phyloP scores from a whole-genome alignment of 2,797 vertebrate species.

The Staurois parvus region DNA sequence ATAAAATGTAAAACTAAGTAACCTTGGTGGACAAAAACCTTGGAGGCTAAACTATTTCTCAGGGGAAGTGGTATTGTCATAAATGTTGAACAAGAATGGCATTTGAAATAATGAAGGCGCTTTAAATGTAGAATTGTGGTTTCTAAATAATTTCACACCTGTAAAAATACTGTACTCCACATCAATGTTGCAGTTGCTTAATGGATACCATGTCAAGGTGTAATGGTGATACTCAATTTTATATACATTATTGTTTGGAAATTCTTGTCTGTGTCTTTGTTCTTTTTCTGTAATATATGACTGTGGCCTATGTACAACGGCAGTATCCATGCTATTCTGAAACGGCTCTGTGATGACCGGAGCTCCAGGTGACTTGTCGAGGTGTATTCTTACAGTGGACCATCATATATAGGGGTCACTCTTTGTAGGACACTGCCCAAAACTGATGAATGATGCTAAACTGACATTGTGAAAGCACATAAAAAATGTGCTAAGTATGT shows the following conservation, averaged over 20 bases:
- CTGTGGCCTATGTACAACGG: neutral
- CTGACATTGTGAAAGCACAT: neutral
- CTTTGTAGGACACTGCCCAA: neutral
- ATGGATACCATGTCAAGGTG: conserved; percentile 37
- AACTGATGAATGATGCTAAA: neutral
- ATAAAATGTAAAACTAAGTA: neutral
- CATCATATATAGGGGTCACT: neutral
- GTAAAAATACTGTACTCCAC: conserved; percentile 24
- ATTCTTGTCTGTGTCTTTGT: conserved; percentile 16
- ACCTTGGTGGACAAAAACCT: neutral
- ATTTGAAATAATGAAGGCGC: neutral
- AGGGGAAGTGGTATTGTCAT: no score
- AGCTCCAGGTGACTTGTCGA: neutral
- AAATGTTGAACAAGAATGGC: neutral
- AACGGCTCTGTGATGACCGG: neutral
- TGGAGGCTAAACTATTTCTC: no score
- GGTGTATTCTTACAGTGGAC: neutral
- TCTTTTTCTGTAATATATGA: neutral
- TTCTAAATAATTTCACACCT: conserved; percentile 2
- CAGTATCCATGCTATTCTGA: neutral
- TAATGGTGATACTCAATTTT: conserved; percentile 42
- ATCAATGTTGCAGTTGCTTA: conserved; percentile 12
- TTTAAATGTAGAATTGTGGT: conserved; percentile 8
- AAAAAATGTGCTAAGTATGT: neutral
- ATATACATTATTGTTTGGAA: conserved; percentile 31